Evolutionary conservation across 2,113 vertebrate species (phyloP), one percentile per base, ranked within the genome.

Genomic region (Semicossyphus pulcher): DNA sequence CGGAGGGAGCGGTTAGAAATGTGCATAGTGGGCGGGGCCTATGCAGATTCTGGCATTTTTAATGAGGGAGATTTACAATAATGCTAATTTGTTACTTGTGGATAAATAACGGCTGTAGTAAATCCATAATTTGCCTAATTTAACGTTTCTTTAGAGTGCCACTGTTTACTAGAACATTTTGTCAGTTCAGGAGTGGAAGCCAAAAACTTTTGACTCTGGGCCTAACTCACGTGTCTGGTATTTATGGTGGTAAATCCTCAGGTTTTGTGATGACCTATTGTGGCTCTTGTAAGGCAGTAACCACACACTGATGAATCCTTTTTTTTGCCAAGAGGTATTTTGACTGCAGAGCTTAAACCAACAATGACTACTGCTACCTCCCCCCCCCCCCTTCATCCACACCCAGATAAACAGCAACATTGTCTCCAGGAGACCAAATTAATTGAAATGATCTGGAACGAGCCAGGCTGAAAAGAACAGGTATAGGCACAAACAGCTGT

Each of bases 361-460:
- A 86, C 86, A 90, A 72, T 77, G 69, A 72, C 68, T 88, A 26
- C 70, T 76, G 51, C 70, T 86, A 49, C 72, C 53, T 39, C 59
- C 47, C 32, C 47, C 36, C 47, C 36, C 52, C 23, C 10, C 25
- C 18, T 25, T 54, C 52, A 36, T 84, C 72, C 90, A 89, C 88
- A 78, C 89, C 86, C 83, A 82, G 58, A 81, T 86, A 91, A 92
- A 91, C 87, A 91, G 81, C 66, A 92, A 91, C 89, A 87, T 89
- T 73, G 89, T 92, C 79, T 92, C 89, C 62, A 81, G 87, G 90
- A 87, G 87, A 91, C 89, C 77, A 80, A 85, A 84, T 87, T 72
- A 78, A 87, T 87, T 89, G 61, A 91, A 89, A 84, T 80, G 6
- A 83, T 87, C 54, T 90, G 85, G 70, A 81, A 84, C 39, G 18